Conservation (phyloP, 2,888 invertebrate genomes). For the Dynastes grantii region DNA sequence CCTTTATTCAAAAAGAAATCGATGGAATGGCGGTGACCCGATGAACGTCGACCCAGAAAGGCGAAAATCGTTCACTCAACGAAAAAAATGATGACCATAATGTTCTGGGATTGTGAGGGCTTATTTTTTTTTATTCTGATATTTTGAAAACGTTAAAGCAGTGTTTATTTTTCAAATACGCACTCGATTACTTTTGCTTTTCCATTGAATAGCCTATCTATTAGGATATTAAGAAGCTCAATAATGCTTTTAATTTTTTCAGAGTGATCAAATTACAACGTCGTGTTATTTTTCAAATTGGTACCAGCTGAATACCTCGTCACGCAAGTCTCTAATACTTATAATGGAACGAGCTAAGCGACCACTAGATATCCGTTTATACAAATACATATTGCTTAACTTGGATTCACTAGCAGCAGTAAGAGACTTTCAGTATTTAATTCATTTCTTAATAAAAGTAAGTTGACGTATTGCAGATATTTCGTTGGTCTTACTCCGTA, state of each 20-base stretch:
- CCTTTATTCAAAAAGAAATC: too few species aligned
- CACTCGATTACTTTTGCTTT: too few species aligned
- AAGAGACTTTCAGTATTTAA: background rate
- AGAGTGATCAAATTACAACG: constrained; percentile 53
- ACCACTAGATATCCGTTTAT: constrained; percentile 38
- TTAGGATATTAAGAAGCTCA: too few species aligned
- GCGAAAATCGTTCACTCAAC: too few species aligned
- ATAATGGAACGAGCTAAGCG: constrained; percentile 56
- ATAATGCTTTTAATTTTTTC: background rate
- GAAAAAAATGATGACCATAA: too few species aligned
- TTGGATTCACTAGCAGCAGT: constrained; percentile 40
- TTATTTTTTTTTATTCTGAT: too few species aligned
- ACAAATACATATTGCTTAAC: constrained; percentile 29
- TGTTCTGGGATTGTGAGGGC: too few species aligned
- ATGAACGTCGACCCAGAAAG: too few species aligned
- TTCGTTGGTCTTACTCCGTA: constrained; percentile 45
- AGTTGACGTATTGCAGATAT: constrained; percentile 25
- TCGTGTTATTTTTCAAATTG: constrained; percentile 54
- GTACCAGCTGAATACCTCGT: constrained; percentile 46
- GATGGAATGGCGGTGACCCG: too few species aligned
- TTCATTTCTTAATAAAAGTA: background rate
- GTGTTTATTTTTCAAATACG: too few species aligned
- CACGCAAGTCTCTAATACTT: constrained; percentile 50
- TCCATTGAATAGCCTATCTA: too few species aligned
- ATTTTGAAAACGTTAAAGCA: too few species aligned